Conservation (phyloP, 1,140 invertebrate species). For the Adoxophyes honmai region DNA sequence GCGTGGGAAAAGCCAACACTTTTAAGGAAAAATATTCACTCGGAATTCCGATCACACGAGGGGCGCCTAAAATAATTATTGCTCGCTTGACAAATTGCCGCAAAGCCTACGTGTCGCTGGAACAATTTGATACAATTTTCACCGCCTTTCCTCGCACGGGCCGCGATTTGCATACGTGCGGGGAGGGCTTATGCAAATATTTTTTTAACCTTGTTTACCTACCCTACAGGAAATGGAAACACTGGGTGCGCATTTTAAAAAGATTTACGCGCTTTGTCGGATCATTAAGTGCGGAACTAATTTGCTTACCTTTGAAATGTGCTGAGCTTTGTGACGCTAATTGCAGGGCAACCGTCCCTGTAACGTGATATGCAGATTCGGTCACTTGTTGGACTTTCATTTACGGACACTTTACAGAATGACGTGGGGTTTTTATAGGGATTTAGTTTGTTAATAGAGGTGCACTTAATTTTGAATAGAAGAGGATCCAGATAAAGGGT, state of each 20-base stretch:
- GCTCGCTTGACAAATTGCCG: slow-evolving; percentile 70
- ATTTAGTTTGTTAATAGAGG: not conserved
- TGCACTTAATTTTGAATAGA: no score
- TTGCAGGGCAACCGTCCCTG: slow-evolving; percentile 53
- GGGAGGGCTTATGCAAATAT: slow-evolving; percentile 70
- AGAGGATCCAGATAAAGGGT: no score
- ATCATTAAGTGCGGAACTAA: slow-evolving; percentile 75
- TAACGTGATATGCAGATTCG: slow-evolving; percentile 66
- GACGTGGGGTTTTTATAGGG: not conserved
- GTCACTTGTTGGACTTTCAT: slow-evolving; percentile 33
- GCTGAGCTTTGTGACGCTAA: slow-evolving; percentile 66
- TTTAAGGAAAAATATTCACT: slow-evolving; percentile 14
- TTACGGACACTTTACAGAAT: not conserved
- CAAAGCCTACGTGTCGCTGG: slow-evolving; percentile 65
- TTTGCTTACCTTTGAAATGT: slow-evolving; percentile 77
- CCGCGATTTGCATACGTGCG: slow-evolving; percentile 69
- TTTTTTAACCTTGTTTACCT: slow-evolving; percentile 66
- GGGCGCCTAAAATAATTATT: slow-evolving; percentile 65
- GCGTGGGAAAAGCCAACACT: slow-evolving; percentile 37
- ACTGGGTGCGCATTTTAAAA: slow-evolving; percentile 68
- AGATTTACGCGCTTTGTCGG: slow-evolving; percentile 75
- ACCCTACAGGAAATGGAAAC: slow-evolving; percentile 65
- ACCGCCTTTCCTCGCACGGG: slow-evolving; percentile 60
- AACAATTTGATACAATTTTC: slow-evolving; percentile 76
- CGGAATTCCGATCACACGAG: slow-evolving; percentile 42